Evolutionary conservation across 2,888 invertebrate genomes (phyloP).

Genomic region (Scrobipalpa costella): DNA sequence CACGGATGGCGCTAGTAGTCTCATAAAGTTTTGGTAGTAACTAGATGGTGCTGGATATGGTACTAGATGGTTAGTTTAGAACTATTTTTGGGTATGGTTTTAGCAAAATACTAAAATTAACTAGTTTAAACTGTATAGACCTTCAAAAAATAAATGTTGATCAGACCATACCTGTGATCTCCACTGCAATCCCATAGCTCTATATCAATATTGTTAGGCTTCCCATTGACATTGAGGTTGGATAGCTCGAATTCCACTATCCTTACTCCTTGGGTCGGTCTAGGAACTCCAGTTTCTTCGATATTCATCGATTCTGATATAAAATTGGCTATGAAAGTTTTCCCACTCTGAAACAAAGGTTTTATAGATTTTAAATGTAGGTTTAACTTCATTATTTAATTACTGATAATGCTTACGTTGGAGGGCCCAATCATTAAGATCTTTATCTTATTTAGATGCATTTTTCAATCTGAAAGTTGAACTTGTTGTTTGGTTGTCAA

Average conservation of each 20-base stretch:
- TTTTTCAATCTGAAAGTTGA: slow-evolving; percentile 35
- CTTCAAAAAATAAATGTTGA: background rate
- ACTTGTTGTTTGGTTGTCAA: background rate
- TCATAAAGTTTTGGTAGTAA: background rate
- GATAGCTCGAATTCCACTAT: slow-evolving; percentile 89
- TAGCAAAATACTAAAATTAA: too few species aligned
- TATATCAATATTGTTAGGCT: slow-evolving; percentile 83
- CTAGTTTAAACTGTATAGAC: too few species aligned
- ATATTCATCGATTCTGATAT: slow-evolving; percentile 84
- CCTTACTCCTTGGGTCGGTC: slow-evolving; percentile 87
- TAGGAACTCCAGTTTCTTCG: slow-evolving; percentile 82
- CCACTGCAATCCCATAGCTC: slow-evolving; percentile 92
- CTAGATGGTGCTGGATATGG: too few species aligned
- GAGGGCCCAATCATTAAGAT: slow-evolving; percentile 80
- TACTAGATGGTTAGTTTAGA: too few species aligned
- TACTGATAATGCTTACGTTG: slow-evolving; percentile 60
- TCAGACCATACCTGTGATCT: slow-evolving; percentile 82
- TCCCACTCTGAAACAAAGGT: slow-evolving; percentile 83
- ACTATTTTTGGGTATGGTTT: too few species aligned
- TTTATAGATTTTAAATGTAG: background rate
- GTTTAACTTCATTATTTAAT: background rate
- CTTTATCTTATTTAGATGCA: slow-evolving; percentile 76
- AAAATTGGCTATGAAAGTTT: slow-evolving; percentile 86
- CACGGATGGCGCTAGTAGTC: slow-evolving; percentile 2
- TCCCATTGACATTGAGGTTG: slow-evolving; percentile 81